phyloP scores from a whole-genome alignment of 2,797 vertebrate species.

The Gallinago stenura region DNA sequence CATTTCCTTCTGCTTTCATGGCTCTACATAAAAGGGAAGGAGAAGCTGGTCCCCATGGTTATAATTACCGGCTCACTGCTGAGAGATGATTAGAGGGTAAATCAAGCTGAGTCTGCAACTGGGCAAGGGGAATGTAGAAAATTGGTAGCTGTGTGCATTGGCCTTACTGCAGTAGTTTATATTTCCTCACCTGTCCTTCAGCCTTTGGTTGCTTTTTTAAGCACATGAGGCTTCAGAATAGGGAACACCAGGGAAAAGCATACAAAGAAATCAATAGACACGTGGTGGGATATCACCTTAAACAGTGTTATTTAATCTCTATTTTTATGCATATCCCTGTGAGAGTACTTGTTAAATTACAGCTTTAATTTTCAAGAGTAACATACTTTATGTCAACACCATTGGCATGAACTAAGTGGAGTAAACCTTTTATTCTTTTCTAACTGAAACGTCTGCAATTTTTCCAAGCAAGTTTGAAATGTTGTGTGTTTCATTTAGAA shows the following conservation, averaged over 20 bases:
- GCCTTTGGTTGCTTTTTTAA: neutral
- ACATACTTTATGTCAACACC: neutral
- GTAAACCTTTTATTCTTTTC: neutral
- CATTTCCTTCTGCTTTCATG: constrained; percentile 32
- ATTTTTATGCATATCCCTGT: neutral
- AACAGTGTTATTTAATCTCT: neutral
- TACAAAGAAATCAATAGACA: neutral
- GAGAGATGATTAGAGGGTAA: constrained; percentile 30
- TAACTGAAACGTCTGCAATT: neutral
- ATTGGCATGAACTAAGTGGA: neutral
- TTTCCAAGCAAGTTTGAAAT: neutral
- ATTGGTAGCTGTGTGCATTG: neutral
- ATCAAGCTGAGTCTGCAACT: neutral
- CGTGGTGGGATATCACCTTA: neutral
- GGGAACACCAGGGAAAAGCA: neutral
- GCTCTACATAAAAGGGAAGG: constrained; percentile 12
- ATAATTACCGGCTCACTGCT: constrained; percentile 22
- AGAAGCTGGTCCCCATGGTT: neutral
- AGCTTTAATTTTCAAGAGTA: neutral
- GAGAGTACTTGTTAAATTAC: neutral
- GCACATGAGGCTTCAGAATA: neutral
- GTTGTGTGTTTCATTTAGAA: neutral
- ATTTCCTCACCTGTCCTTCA: constrained; percentile 1
- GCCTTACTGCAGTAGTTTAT: neutral
- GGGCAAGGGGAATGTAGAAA: neutral